Conservation (phyloP, 37 sponge, comb jelly and placozoan species). For the Cliona cf. orientalis region DNA sequence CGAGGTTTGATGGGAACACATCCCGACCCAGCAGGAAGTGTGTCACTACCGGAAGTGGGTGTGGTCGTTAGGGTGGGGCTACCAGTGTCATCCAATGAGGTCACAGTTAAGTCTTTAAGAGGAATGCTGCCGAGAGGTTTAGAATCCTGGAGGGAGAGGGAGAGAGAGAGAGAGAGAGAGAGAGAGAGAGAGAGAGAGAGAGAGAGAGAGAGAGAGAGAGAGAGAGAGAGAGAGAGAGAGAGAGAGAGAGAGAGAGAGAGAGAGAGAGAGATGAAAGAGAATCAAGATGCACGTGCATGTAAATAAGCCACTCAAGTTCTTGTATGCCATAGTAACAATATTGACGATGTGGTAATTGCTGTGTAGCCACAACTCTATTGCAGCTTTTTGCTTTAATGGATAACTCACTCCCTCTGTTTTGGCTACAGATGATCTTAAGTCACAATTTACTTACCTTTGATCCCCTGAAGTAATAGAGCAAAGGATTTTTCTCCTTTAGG, state of each 20-base stretch:
- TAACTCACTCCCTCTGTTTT: no score
- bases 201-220: slow-evolving; percentile 11
- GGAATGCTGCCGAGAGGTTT: slow-evolving; percentile 48
- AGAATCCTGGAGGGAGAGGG: slow-evolving; percentile 7
- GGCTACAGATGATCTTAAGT: neutral
- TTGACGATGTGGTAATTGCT: neutral
- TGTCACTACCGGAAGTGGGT: no score
- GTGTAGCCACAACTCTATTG: no score
- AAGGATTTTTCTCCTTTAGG: slow-evolving; percentile 37
- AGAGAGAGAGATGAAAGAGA: no score
- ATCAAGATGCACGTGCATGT: neutral
- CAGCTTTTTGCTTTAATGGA: no score
- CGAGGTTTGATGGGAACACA: neutral
- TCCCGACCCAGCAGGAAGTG: no score
- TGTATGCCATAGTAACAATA: neutral
- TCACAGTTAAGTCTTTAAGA: slow-evolving; percentile 25
- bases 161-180: slow-evolving; percentile 38
- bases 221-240: neutral
- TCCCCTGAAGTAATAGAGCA: slow-evolving; percentile 48
- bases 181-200: slow-evolving; percentile 29
- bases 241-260: neutral
- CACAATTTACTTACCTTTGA: slow-evolving; percentile 49
- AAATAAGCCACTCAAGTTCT: neutral
- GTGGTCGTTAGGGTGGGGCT: no score
- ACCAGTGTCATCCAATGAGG: slow-evolving; percentile 24